Evolutionary conservation across 2,797 vertebrate genomes (phyloP).

Genomic region (Paramormyrops hopkinsi): DNA sequence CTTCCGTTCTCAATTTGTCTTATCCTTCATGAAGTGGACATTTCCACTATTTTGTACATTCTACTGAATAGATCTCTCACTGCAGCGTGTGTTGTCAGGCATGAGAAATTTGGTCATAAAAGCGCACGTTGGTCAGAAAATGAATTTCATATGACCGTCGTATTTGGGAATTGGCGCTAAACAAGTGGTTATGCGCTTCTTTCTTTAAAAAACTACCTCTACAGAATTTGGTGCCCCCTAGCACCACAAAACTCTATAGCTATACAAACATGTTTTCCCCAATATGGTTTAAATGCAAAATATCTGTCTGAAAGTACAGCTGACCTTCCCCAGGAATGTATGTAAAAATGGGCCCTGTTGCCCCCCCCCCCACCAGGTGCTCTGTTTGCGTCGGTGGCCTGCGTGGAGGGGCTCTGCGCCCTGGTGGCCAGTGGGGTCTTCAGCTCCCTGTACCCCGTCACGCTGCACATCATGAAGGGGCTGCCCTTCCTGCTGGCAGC

Average conservation of each 20-base stretch:
- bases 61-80: background rate
- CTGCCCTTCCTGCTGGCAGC: constrained; percentile 86
- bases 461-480: constrained; percentile 82
- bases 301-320: background rate
- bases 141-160: background rate
- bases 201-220: background rate
- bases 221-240: background rate
- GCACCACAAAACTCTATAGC: background rate
- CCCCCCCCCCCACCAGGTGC: constrained; percentile 60
- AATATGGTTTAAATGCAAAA: background rate
- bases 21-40: background rate
- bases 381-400: constrained; percentile 84
- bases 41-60: background rate
- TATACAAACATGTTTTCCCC: background rate
- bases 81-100: background rate
- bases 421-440: constrained; percentile 75
- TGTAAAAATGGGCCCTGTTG: constrained; percentile 13
- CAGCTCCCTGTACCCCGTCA: constrained; percentile 83
- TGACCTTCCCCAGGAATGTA: background rate
- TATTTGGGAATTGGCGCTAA: background rate
- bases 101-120: background rate
- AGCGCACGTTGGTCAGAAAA: background rate
- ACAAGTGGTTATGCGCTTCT: background rate
- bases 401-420: constrained; percentile 74
- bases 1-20: background rate